phyloP scores from a whole-genome alignment of 2,888 invertebrate genomes.

The Tipula confusa region DNA sequence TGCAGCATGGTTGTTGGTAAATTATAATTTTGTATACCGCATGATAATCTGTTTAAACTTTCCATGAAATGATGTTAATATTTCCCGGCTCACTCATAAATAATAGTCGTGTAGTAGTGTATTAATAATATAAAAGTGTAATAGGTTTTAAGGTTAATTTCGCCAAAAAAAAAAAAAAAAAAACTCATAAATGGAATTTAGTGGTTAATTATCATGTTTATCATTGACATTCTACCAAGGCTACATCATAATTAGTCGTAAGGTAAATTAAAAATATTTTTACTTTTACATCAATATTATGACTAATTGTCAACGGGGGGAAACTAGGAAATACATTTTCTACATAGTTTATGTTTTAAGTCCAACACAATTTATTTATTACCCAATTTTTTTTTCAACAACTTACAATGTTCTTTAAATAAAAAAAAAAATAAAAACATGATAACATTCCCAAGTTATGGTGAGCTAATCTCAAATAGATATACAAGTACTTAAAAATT shows the following conservation, averaged over 20 bases:
- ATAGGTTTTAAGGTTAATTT: not conserved
- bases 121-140: not conserved
- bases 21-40: not conserved
- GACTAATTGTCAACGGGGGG: conserved; percentile 6
- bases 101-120: not conserved
- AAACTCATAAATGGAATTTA: not conserved
- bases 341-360: not conserved
- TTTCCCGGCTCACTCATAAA: not conserved
- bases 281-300: not conserved
- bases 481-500: not conserved
- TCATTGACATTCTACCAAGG: not conserved
- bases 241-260: not conserved
- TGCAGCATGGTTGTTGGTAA: not conserved
- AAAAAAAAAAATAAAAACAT: not conserved
- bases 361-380: conserved; percentile 12
- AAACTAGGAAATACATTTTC: conserved; percentile 3
- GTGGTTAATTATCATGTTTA: not conserved
- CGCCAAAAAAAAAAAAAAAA: not conserved
- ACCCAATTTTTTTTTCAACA: not conserved
- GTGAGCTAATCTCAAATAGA: not conserved
- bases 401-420: not conserved
- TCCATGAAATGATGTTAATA: not conserved
- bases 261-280: not conserved
- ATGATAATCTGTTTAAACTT: not conserved
- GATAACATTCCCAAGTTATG: not conserved